Evolutionary conservation across 2,113 vertebrate genomes (phyloP).

Genomic region (Anarrhichthys ocellatus): DNA sequence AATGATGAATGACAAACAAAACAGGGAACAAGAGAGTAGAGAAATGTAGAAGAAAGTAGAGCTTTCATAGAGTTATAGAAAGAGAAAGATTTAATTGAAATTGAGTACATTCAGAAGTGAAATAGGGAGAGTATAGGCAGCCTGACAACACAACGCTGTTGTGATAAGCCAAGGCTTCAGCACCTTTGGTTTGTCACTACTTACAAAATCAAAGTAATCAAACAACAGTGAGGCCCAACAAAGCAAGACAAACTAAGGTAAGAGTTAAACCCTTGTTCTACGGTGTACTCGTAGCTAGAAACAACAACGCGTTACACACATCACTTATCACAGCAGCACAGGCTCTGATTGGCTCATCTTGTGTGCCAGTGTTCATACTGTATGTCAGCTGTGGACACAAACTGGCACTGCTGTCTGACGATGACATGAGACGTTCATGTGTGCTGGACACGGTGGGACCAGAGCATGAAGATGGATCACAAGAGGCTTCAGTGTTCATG

Average conservation of each 20-base stretch:
- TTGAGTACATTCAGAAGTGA: neutral
- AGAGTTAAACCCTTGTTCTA: too few species aligned
- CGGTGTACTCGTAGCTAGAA: neutral
- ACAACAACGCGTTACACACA: neutral
- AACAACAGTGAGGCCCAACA: too few species aligned
- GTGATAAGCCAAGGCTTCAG: too few species aligned
- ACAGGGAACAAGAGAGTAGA: neutral
- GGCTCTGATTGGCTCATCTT: slow-evolving; percentile 11
- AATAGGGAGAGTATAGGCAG: neutral
- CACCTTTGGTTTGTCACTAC: too few species aligned
- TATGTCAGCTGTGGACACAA: neutral
- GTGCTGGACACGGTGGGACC: neutral
- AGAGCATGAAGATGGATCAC: neutral
- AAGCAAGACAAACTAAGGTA: too few species aligned
- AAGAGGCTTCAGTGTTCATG: neutral
- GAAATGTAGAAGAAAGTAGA: neutral
- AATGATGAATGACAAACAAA: neutral
- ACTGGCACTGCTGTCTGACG: slow-evolving; percentile 4
- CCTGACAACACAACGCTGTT: too few species aligned
- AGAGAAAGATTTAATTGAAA: neutral
- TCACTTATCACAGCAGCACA: neutral
- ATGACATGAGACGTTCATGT: neutral
- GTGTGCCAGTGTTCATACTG: neutral
- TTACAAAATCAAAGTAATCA: too few species aligned
- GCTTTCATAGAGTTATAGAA: neutral